These are phyloP conservation scores for Drosophila pectinifera DNA, from an alignment of 1,140 invertebrate species.

Conservation along the genomic window DNA sequence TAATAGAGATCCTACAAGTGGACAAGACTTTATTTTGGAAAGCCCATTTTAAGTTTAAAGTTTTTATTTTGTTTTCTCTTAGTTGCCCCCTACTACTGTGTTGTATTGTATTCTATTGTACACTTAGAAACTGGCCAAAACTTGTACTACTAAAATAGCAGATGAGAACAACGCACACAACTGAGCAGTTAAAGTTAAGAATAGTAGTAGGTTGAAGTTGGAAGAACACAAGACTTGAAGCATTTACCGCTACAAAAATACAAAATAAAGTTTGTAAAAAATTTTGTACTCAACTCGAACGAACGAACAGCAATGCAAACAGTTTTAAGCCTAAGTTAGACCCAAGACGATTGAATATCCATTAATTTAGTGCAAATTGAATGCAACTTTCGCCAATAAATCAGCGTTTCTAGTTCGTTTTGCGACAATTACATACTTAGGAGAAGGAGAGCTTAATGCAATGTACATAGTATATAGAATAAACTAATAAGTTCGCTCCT, in stretches of 20 bases:
- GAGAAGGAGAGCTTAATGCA: slow-evolving; percentile 7
- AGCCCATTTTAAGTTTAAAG: slow-evolving; percentile 14
- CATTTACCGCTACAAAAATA: slow-evolving; percentile 72
- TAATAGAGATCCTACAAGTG: slow-evolving; percentile 10
- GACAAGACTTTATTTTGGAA: slow-evolving; percentile 19
- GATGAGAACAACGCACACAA: slow-evolving; percentile 28
- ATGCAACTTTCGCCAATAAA: slow-evolving; percentile 34
- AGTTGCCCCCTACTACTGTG: slow-evolving; percentile 17
- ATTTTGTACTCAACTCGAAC: slow-evolving; percentile 64
- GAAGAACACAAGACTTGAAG: slow-evolving; percentile 76
- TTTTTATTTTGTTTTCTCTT: slow-evolving; percentile 17
- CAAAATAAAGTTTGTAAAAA: slow-evolving; percentile 52
- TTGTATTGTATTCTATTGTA: slow-evolving; percentile 15
- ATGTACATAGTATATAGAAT: slow-evolving; percentile 60
- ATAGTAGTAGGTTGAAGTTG: slow-evolving; percentile 20
- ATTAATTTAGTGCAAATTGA: slow-evolving; percentile 69
- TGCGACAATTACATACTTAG: slow-evolving; percentile 9
- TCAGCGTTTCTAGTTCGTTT: slow-evolving; percentile 38
- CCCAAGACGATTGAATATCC: slow-evolving; percentile 32
- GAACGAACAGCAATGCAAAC: slow-evolving; percentile 69
- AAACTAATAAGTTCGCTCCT: slow-evolving; percentile 53
- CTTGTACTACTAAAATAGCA: slow-evolving; percentile 21
- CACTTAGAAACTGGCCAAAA: slow-evolving; percentile 42
- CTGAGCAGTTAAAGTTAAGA: slow-evolving; percentile 36
- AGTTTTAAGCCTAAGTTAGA: slow-evolving; percentile 62